Conservation (phyloP, 2,888 invertebrate species). For the Zaprionus obscuricornis region DNA sequence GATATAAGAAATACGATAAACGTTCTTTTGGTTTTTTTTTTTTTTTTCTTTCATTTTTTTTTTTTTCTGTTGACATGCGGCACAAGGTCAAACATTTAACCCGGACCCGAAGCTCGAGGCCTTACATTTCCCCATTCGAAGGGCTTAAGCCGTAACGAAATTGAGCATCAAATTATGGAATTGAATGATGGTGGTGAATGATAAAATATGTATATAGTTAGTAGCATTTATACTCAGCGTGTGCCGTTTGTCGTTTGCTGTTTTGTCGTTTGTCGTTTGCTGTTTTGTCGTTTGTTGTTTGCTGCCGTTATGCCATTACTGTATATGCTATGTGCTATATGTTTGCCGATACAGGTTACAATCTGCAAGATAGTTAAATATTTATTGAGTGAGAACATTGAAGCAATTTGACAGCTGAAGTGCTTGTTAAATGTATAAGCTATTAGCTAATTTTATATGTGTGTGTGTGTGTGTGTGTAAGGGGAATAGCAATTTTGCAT, state of each 20-base stretch:
- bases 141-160: slow-evolving; percentile 37
- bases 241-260: slow-evolving; percentile 19
- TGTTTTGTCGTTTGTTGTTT: slow-evolving; percentile 26
- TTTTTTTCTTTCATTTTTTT: background rate
- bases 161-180: slow-evolving; percentile 67
- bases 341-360: too few relatives aligned
- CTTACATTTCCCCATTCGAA: too few relatives aligned
- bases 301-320: slow-evolving; percentile 19
- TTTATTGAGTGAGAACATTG: too few relatives aligned
- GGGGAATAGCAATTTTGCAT: too few relatives aligned
- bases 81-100: slow-evolving; percentile 66
- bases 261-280: slow-evolving; percentile 43
- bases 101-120: slow-evolving; percentile 21
- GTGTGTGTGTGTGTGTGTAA: too few relatives aligned
- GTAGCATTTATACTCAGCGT: background rate
- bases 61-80: slow-evolving; percentile 29
- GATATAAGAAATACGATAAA: slow-evolving; percentile 21
- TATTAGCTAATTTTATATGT: too few relatives aligned
- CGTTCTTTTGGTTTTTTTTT: slow-evolving; percentile 10
- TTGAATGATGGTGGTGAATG: slow-evolving; percentile 38
- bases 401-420: too few relatives aligned
- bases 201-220: slow-evolving; percentile 32
- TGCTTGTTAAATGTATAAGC: too few relatives aligned
- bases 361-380: too few relatives aligned
- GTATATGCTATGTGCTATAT: slow-evolving; percentile 20